phyloP scores from a whole-genome alignment of 2,113 vertebrate species.

The Phoenicopterus ruber region DNA sequence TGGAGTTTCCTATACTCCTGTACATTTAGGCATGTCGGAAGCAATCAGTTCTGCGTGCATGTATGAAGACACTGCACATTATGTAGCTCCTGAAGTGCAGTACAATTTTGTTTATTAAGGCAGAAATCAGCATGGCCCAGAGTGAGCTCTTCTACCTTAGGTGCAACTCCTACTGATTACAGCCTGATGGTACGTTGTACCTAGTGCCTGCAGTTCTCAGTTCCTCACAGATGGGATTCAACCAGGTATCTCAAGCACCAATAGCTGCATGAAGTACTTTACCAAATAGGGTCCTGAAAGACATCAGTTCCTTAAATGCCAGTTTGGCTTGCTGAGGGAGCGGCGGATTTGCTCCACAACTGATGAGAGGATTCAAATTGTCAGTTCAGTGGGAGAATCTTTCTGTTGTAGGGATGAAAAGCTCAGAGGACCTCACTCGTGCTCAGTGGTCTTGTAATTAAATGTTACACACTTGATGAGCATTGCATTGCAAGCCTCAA shows the following conservation, averaged over 20 bases:
- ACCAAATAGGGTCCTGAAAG: neutral
- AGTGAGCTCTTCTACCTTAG: neutral
- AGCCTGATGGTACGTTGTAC: neutral
- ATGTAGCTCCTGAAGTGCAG: neutral
- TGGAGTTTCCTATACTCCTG: neutral
- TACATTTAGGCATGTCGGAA: neutral
- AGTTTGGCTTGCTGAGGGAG: neutral
- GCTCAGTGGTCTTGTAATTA: conserved; percentile 56
- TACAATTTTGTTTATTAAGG: neutral
- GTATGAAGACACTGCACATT: neutral
- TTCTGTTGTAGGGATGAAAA: neutral
- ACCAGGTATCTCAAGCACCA: neutral
- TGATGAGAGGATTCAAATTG: neutral
- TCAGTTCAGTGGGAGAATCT: neutral
- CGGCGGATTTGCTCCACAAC: neutral
- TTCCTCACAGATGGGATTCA: neutral
- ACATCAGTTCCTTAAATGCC: neutral
- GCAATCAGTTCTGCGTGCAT: neutral
- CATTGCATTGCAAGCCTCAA: conserved; percentile 33
- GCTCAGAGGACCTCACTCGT: conserved; percentile 1
- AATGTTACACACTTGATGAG: conserved; percentile 58
- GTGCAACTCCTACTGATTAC: neutral
- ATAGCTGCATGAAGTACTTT: neutral
- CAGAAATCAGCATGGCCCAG: neutral
- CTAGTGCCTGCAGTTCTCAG: neutral